A percentile compares a stretch with the other conserved stretches of the same genome.
These are phyloP conservation scores for Zaprionus capensis DNA, from an alignment of 1,140 invertebrate species.

Conservation along the genomic window DNA sequence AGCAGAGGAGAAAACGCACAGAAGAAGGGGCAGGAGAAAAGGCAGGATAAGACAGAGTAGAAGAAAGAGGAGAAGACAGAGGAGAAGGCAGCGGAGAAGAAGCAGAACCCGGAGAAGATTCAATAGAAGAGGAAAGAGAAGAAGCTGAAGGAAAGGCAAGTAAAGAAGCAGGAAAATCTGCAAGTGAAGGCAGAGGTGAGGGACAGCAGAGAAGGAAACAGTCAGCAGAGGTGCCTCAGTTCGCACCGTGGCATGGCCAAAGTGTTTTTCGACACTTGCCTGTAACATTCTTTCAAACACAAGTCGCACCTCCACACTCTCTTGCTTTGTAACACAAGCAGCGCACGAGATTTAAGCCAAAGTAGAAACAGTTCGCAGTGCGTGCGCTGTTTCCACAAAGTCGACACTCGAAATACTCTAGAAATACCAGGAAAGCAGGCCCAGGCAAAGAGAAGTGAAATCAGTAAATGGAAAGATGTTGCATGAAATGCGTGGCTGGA, in stretches of 20 bases:
- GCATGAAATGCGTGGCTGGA: background rate
- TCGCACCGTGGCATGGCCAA: background rate
- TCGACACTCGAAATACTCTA: constrained; percentile 18
- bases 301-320: background rate
- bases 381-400: constrained; percentile 1
- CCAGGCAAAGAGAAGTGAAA: background rate
- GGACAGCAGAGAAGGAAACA: too few species aligned
- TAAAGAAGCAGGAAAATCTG: too few species aligned
- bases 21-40: background rate
- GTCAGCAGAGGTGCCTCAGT: too few species aligned
- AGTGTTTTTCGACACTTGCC: constrained; percentile 48
- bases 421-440: background rate
- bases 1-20: too few species aligned
- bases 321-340: constrained; percentile 23
- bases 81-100: too few species aligned
- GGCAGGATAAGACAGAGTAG: too few species aligned
- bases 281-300: constrained; percentile 25
- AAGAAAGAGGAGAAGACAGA: too few species aligned
- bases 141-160: too few species aligned
- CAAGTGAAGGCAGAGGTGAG: too few species aligned
- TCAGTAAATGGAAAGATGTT: background rate
- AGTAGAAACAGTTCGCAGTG: constrained; percentile 4
- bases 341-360: constrained; percentile 15
- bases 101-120: too few species aligned
- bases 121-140: too few species aligned